Evolutionary conservation across 2,113 vertebrate genomes (phyloP), one percentile per base, ranked within the genome.

Genomic region (Crotophaga sulcirostris): DNA sequence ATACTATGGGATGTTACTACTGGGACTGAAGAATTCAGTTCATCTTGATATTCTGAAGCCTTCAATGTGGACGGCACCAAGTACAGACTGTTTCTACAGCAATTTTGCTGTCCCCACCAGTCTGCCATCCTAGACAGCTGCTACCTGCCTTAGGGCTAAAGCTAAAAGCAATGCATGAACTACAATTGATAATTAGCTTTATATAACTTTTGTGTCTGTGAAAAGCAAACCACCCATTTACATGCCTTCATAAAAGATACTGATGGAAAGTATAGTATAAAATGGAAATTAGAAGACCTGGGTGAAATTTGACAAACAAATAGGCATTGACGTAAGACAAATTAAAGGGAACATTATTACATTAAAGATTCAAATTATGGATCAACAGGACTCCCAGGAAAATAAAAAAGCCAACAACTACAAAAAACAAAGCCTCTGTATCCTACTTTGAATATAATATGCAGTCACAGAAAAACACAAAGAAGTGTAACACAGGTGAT

Each of bases 231-330:
- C 58, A 34, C 40, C 73, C n/a, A 69, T 93, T 94, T 94, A 52
- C 76, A 78, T 67, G 59, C 25, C 84, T 84, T 72, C 44, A 52
- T 51, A 85, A 69, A 89, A 51, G 21, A 67, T 21, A 49, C 28
- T 62, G 70, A 58, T 0, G 16, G 68, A 74, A 95, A 89, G 40
- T 42, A 34, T 87, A 62, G 16, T 33, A 51, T 33, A 36, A 94
- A 90, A 93, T 89, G 84, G 60, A 92, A 96, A 95, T 66, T 18
- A 84, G 69, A 92, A 79, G 49, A 36, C 29, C 36, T 68, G 91
- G 54, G 58, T 79, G 78, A 90, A 94, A 96, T 94, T 89, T 92
- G 91, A 94, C 66, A 94, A 93, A 40, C 87, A 95, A 89, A 95
- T 64, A 76, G 42, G 44, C 58, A 49, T 3, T 68, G 74, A 79